phyloP scores from a whole-genome alignment of 2,888 invertebrate genomes.

The Aphrophora alni region DNA sequence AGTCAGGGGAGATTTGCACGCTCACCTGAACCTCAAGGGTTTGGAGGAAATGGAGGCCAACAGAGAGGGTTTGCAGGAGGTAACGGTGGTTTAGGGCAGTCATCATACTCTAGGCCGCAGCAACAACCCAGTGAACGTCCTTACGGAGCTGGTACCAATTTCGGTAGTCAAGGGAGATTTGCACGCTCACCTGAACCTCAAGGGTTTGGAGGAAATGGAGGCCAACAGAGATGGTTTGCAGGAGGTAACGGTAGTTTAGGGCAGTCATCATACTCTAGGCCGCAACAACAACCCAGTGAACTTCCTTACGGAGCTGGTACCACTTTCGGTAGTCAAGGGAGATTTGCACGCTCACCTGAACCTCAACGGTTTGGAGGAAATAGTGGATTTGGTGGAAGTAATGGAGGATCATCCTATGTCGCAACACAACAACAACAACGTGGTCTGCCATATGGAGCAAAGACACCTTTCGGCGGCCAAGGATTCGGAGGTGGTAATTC shows the following conservation, averaged over 20 bases:
- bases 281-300: no score
- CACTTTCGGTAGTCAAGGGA: no score
- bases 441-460: not conserved
- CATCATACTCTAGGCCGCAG: not conserved
- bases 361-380: no score
- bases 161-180: not conserved
- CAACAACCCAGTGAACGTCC: not conserved
- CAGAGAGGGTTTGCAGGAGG: no score
- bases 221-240: no score
- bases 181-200: not conserved
- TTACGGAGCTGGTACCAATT: not conserved
- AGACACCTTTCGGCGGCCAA: not conserved
- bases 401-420: not conserved
- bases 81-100: not conserved
- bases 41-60: no score
- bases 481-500: not conserved
- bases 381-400: not conserved
- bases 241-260: no score
- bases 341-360: no score
- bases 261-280: no score
- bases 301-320: no score
- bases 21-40: not conserved
- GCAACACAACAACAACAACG: not conserved
- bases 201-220: no score
- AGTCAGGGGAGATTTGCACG: not conserved